Base-by-base conservation (phyloP, 2,888 invertebrate species). In the Tenthredo scrophulariae region DNA sequence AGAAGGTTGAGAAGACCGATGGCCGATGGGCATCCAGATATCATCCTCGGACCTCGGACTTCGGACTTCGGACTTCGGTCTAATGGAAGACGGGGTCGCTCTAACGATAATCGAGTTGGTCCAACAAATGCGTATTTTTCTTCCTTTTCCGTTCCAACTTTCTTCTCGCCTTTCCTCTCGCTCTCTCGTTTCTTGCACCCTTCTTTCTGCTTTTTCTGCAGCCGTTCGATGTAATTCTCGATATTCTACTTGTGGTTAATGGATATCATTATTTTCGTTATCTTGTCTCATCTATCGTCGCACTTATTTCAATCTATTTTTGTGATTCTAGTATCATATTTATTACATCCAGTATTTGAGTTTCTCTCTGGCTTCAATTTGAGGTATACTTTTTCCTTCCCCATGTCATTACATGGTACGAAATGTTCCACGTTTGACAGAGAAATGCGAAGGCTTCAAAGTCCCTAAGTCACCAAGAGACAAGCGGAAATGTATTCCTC, bases 101-200 rank as follows among this genome's bases (percentile, higher is more conserved):
- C 80, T 37, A 80, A 80, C 80, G 80, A 80, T 80, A 80, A 80
- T 80, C 80, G 80, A 80, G 80, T 80, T 80, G 50, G 58, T 80
- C 50, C 62, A 80, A 80, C 80, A 80, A 80, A 80, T 62, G 80
- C 40, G 62, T 58, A 62, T 80, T 40, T 58, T 62, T 80, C 79
- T 79, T 33, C 10, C 58, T 58, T n/a, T 37, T 80, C 84, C 85
- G 84, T 84, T 87, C 85, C 85, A 72, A 22, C 62, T 62, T 86
- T 85, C 74, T 75, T 40, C 40, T 58, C 72, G 0, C 58, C 72
- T 70, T 62, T 72, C 43, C 82, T 84, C 79, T 46, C 72, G 86
- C 86, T 86, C 82, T 84, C 84, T 43, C 84, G 50, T 54, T 29
- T 62, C 26, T 74, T n/a, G 74, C 74, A 74, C 74, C 74, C 70